Conservation (phyloP, 2,888 invertebrate species). For the Cephus spinipes region DNA sequence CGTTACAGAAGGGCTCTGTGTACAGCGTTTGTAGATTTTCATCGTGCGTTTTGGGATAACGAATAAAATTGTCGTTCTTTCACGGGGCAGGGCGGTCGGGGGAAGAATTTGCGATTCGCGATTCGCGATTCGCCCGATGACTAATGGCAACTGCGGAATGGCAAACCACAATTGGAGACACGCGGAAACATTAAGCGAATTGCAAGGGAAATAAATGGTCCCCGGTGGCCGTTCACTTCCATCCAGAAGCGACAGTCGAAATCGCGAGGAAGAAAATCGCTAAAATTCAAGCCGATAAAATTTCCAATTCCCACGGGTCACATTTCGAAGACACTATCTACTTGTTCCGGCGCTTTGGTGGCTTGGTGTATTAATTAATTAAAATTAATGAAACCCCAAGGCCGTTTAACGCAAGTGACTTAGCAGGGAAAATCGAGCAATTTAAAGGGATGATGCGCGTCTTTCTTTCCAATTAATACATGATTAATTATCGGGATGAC, state of each 20-base stretch:
- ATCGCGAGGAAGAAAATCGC: background rate
- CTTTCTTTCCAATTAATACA: conserved; percentile 63
- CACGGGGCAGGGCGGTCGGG: background rate
- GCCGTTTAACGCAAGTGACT: conserved; percentile 23
- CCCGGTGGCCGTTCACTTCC: background rate
- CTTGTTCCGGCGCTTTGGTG: background rate
- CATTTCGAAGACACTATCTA: background rate
- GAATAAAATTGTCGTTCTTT: background rate
- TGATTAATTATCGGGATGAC: conserved; percentile 61
- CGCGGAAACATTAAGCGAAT: background rate
- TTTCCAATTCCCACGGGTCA: background rate
- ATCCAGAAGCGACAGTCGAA: background rate
- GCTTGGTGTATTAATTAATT: conserved; percentile 52
- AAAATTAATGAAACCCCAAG: conserved; percentile 49
- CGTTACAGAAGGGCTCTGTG: background rate
- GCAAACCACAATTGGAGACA: background rate
- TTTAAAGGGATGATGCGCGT: conserved; percentile 53
- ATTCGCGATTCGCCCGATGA: background rate
- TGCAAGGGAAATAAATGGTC: background rate
- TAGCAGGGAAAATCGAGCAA: conserved; percentile 43
- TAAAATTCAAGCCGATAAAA: background rate
- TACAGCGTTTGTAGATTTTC: background rate
- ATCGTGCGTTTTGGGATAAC: background rate
- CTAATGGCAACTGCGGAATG: background rate
- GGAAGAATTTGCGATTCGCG: background rate